Conservation (phyloP, 2,113 vertebrate species). For the Mustela lutreola region DNA sequence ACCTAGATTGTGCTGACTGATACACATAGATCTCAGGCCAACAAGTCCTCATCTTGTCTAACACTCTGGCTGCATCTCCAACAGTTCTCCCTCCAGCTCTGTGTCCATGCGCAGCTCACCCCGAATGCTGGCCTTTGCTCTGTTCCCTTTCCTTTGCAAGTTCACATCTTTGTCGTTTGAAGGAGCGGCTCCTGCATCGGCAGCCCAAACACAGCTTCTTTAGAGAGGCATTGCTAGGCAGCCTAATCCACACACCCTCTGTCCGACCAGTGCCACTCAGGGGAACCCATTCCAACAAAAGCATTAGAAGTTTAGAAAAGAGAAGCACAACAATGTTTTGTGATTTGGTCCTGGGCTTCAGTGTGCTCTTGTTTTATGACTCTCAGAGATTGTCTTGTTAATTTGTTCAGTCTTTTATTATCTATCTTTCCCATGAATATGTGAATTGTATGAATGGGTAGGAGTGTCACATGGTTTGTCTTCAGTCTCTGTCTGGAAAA, state of each 20-base stretch:
- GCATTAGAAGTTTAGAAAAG: not conserved
- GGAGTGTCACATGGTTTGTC: not conserved
- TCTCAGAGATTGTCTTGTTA: not conserved
- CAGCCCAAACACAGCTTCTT: not conserved
- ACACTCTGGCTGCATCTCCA: not conserved
- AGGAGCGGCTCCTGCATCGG: not conserved
- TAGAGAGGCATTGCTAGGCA: not conserved
- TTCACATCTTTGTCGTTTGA: not conserved
- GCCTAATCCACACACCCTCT: too few relatives aligned
- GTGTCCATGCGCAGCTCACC: too few relatives aligned
- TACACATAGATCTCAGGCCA: not conserved
- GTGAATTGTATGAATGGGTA: not conserved
- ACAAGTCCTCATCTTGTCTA: not conserved
- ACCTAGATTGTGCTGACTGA: not conserved
- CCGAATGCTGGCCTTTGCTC: not conserved
- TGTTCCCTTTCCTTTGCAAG: not conserved
- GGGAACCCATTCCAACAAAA: not conserved
- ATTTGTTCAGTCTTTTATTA: not conserved
- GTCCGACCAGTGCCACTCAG: fast-evolving
- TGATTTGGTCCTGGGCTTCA: not conserved
- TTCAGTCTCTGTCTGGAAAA: not conserved
- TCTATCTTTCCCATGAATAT: not conserved
- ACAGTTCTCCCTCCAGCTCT: not conserved
- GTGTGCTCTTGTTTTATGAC: too few relatives aligned
- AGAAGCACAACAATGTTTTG: not conserved